Base-by-base conservation (phyloP, 2,797 vertebrate species). In the Mastacembelus armatus region DNA sequence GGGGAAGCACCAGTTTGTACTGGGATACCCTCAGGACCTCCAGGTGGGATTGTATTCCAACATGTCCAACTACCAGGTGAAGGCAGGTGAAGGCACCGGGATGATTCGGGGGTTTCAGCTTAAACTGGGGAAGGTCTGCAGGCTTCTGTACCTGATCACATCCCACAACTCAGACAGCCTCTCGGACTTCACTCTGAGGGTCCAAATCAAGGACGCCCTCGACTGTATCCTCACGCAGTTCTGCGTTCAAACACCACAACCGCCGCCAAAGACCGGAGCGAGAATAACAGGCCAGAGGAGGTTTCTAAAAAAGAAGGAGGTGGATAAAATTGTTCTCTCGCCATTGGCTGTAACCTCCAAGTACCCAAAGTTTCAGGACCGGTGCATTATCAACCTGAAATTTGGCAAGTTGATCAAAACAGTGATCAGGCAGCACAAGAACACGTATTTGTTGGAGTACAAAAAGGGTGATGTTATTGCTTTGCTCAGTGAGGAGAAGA, bases 251-350 rank as follows among this genome's bases (percentile, higher is more conserved):
- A 99, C 98, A 0, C 98, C 98, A 0, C 96, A 92, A 60, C 96
- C 97, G 0, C 96, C 96, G 0, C 96, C 97, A 0, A 97, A 97
- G 75, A 93, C 93, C 0, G 92, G 91, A 49, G 66, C 89, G 10
- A 95, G 93, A 42, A 73, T 65, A 83, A 92, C 0, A 48, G 87
- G 94, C 36, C 96, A 95, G 63, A 93, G 98, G 65, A 87, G 97
- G 47, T 99, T 99, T 44, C 92, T 99, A 22, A 99, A 99, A 86
- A 99, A 98, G 90, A 98, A 94, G 0, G 98, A 99, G 79, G 93
- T 98, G 0, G 96, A 96, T 30, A 98, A 97, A 78, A 98, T 99
- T 16, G 92, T 96, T 45, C 89, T 99, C 58, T 98, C 98, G 0
- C 97, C 98, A 0, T 91, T 98, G 10, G 96, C 96, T 0, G 90